Evolutionary conservation across 30 jellyfish, hydroid and myxozoan species (phyloP).

Genomic region (Pelagia noctiluca): DNA sequence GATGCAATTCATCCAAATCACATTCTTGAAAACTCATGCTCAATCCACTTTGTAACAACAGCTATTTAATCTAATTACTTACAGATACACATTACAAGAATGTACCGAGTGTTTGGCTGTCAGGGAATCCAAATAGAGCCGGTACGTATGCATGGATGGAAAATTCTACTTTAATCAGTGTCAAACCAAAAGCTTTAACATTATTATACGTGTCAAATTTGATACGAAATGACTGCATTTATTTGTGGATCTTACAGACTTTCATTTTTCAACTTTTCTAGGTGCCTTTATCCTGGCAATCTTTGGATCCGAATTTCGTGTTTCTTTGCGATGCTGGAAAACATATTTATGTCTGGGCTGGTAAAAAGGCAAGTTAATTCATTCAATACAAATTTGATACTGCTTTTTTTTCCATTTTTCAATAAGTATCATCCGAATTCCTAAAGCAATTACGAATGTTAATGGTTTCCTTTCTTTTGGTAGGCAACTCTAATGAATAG

Average conservation of each 20-base stretch:
- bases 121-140: conserved; percentile 98
- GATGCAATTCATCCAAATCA: too few relatives aligned
- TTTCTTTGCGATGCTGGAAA: conserved; percentile 97
- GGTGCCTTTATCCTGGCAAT: conserved; percentile 90
- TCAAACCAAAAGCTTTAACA: too few relatives aligned
- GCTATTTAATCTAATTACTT: not conserved
- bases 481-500: conserved; percentile 95
- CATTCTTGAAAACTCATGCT: too few relatives aligned
- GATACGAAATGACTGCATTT: too few relatives aligned
- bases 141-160: too few relatives aligned
- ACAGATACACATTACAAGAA: conserved; percentile 80
- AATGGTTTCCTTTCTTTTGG: not conserved
- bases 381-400: not conserved
- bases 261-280: conserved; percentile 23
- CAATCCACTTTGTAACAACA: not conserved
- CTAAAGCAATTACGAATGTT: not conserved
- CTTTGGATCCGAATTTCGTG: conserved; percentile 94
- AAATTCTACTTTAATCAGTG: too few relatives aligned
- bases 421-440: not conserved
- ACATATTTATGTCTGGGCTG: conserved; percentile 93
- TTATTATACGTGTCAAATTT: too few relatives aligned
- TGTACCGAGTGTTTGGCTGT: conserved; percentile 90
- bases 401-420: not conserved
- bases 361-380: conserved; percentile 87
- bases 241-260: not conserved